These are phyloP conservation scores for Pammene aurita DNA, from an alignment of 2,888 invertebrate species.

Conservation along the genomic window DNA sequence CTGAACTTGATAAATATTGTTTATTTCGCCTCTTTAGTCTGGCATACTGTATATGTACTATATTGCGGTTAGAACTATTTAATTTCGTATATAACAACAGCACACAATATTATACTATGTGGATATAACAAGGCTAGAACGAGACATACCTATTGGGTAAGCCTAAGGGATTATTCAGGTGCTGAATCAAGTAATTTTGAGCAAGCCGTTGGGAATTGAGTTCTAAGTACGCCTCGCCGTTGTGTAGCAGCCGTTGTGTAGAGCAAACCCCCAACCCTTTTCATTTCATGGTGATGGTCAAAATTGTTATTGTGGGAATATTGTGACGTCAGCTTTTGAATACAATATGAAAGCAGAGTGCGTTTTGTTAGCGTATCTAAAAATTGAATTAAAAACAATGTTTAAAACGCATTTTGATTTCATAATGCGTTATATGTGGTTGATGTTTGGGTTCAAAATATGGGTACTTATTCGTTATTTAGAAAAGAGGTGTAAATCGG, in stretches of 20 bases:
- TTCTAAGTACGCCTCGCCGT: neutral
- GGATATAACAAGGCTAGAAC: neutral
- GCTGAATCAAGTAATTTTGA: neutral
- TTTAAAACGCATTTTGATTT: conserved; percentile 7
- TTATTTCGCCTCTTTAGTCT: conserved; percentile 14
- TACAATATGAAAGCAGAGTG: conserved; percentile 5
- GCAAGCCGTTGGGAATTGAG: neutral
- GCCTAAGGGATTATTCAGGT: no score
- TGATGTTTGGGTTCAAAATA: neutral
- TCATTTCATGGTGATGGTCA: conserved; percentile 28
- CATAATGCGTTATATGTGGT: neutral
- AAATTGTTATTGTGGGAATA: neutral
- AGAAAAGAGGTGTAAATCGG: no score
- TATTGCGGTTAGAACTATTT: neutral
- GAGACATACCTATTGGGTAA: neutral
- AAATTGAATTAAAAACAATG: no score
- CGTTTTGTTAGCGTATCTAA: neutral
- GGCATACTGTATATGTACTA: neutral
- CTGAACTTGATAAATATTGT: neutral
- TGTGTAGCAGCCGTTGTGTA: no score
- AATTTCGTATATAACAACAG: no score
- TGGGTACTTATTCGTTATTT: conserved; percentile 1
- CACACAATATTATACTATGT: neutral
- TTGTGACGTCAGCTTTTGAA: conserved; percentile 1
- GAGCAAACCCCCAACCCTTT: neutral